A percentile compares a stretch with the other conserved stretches of the same genome.
These are phyloP conservation scores for Ganaspis sp. DNA, from an alignment of 1,140 invertebrate genomes.

Conservation along the genomic window DNA sequence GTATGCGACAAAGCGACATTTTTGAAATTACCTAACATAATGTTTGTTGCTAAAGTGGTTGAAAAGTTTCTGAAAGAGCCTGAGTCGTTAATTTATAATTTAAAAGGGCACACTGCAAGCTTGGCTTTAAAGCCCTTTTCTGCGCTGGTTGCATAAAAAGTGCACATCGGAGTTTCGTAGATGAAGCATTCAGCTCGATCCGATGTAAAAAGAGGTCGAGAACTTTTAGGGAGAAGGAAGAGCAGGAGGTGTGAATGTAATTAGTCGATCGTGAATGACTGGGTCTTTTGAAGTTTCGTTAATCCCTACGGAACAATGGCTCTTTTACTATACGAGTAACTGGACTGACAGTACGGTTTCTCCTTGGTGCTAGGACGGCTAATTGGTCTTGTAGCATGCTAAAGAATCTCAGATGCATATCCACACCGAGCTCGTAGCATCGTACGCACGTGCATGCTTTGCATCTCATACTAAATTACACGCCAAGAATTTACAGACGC, in stretches of 20 bases:
- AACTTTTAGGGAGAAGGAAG: background rate
- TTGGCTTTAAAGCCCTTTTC: slow-evolving; percentile 13
- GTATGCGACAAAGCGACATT: no score
- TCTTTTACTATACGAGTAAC: slow-evolving; percentile 16
- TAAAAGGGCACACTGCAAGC: slow-evolving; percentile 10
- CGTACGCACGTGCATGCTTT: slow-evolving; percentile 42
- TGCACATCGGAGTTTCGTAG: slow-evolving; percentile 10
- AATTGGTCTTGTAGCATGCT: slow-evolving; percentile 15
- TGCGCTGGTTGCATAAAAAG: background rate
- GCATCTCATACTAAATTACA: slow-evolving; percentile 36
- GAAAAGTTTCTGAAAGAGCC: background rate
- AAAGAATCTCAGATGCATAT: slow-evolving; percentile 47
- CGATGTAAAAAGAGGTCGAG: slow-evolving; percentile 11
- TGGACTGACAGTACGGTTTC: slow-evolving; percentile 13
- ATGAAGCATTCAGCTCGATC: slow-evolving; percentile 21
- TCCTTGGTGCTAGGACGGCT: slow-evolving; percentile 14
- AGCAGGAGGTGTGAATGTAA: slow-evolving; percentile 10
- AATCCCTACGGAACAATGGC: slow-evolving; percentile 17
- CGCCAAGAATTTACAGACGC: background rate
- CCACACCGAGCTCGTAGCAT: slow-evolving; percentile 39
- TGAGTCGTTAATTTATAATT: background rate
- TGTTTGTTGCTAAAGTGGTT: background rate
- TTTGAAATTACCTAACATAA: background rate
- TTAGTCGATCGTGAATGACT: slow-evolving; percentile 28
- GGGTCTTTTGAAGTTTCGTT: slow-evolving; percentile 9